A percentile compares a stretch with the other conserved stretches of the same genome.
Evolutionary conservation across 2,888 invertebrate species (phyloP).

Genomic region (Acanthosepion pharaonis): DNA sequence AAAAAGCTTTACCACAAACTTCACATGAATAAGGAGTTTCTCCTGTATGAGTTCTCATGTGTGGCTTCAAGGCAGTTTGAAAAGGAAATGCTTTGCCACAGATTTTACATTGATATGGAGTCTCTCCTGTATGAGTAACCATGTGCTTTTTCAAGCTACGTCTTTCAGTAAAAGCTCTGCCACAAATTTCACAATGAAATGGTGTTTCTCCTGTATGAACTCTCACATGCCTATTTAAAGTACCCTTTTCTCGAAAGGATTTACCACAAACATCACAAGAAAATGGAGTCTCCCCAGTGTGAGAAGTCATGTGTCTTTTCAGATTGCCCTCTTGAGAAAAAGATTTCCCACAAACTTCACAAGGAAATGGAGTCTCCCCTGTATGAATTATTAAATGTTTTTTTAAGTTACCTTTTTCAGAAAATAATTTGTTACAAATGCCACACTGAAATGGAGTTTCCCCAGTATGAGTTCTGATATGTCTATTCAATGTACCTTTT

Average conservation of each 20-base stretch:
- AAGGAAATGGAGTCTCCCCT: background rate
- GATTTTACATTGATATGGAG: background rate
- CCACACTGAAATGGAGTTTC: background rate
- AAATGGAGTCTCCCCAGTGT: slow-evolving; percentile 33
- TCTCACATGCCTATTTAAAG: background rate
- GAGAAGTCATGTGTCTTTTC: background rate
- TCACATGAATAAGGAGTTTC: background rate
- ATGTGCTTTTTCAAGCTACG: background rate
- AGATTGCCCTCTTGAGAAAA: slow-evolving; percentile 35
- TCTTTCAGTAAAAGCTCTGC: background rate
- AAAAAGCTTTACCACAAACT: background rate
- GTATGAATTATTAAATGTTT: slow-evolving; percentile 2
- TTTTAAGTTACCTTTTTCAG: background rate
- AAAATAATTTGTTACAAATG: background rate
- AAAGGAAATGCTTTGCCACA: slow-evolving; percentile 11
- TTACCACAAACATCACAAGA: slow-evolving; percentile 7
- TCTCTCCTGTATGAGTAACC: slow-evolving; percentile 20
- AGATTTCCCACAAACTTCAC: slow-evolving; percentile 37
- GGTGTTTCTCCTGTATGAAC: background rate
- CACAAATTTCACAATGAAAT: slow-evolving; percentile 37
- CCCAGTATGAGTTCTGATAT: slow-evolving; percentile 24
- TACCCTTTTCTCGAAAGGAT: background rate
- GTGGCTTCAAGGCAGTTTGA: background rate
- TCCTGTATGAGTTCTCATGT: slow-evolving; percentile 10
- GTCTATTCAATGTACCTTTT: background rate